Conservation (phyloP, 1,140 invertebrate species). For the Drosophila simulans region DNA sequence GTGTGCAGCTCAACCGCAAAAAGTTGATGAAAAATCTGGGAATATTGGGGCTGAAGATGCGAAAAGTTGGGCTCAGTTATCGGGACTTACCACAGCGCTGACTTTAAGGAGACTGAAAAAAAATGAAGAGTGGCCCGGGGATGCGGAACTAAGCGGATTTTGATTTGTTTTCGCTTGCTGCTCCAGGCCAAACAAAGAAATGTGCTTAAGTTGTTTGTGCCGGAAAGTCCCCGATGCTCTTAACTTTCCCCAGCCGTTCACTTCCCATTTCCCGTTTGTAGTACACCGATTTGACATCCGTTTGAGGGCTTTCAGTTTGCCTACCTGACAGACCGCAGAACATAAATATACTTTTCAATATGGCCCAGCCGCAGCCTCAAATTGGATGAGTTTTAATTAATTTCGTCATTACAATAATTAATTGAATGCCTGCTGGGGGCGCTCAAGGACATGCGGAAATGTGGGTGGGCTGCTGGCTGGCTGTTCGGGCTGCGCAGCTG, state of each 20-base stretch:
- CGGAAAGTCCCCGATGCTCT: slow-evolving; percentile 60
- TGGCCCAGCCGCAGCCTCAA: slow-evolving; percentile 45
- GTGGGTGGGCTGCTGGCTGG: background rate
- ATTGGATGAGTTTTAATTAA: slow-evolving; percentile 70
- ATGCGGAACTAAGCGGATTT: slow-evolving; percentile 63
- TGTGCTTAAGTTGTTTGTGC: slow-evolving; percentile 62
- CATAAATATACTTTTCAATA: slow-evolving; percentile 55
- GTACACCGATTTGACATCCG: slow-evolving; percentile 34
- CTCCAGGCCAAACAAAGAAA: slow-evolving; percentile 31
- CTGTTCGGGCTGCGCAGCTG: slow-evolving; percentile 34
- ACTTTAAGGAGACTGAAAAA: slow-evolving; percentile 46
- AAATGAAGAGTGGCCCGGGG: background rate
- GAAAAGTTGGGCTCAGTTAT: slow-evolving; percentile 45
- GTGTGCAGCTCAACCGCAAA: slow-evolving; percentile 19
- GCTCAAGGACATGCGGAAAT: slow-evolving; percentile 35
- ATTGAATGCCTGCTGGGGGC: slow-evolving; percentile 48
- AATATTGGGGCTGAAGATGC: slow-evolving; percentile 6
- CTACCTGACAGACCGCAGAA: slow-evolving; percentile 30
- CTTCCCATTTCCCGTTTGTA: slow-evolving; percentile 21
- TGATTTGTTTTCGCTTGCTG: slow-evolving; percentile 64
- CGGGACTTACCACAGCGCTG: slow-evolving; percentile 36
- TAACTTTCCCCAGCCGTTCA: slow-evolving; percentile 41
- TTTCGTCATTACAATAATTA: slow-evolving; percentile 76
- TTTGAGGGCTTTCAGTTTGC: slow-evolving; percentile 3
- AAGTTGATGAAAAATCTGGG: slow-evolving; percentile 19